phyloP scores from a whole-genome alignment of 1,140 invertebrate genomes.

The Yoshiicerus persimilis region DNA sequence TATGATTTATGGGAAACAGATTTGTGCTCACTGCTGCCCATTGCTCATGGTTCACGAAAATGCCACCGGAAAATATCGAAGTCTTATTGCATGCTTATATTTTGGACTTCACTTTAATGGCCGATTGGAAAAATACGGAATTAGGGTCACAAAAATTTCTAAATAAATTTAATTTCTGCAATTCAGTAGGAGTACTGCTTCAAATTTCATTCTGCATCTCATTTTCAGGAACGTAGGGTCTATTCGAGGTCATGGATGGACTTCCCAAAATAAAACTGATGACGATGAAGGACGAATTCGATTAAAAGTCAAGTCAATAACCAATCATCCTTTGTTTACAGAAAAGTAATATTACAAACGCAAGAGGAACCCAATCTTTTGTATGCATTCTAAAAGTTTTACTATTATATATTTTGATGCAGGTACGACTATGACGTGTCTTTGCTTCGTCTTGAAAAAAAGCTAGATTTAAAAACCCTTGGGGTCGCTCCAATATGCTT shows the following conservation, averaged over 20 bases:
- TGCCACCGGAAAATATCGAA: not conserved
- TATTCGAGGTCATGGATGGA: conserved; percentile 1
- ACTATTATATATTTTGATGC: not conserved
- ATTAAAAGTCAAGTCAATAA: conserved; percentile 16
- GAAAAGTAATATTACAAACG: not conserved
- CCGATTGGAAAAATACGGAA: not conserved
- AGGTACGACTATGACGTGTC: conserved; percentile 34
- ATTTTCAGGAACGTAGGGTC: not conserved
- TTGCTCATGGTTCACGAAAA: not conserved
- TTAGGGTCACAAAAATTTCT: not conserved
- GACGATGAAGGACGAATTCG: conserved; percentile 24
- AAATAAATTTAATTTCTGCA: not conserved
- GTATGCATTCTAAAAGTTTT: no score
- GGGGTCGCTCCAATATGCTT: conserved; percentile 28
- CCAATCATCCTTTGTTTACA: conserved; percentile 33
- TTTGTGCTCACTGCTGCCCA: conserved; percentile 25
- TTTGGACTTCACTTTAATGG: conserved; percentile 9
- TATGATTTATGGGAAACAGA: not conserved
- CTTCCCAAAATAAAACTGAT: not conserved
- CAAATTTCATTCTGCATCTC: not conserved
- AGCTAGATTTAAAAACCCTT: not conserved
- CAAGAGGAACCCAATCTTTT: not conserved
- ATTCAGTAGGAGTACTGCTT: not conserved
- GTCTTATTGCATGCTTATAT: conserved; percentile 11
- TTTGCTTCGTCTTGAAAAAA: not conserved